phyloP scores from a whole-genome alignment of 92 coral and sea anemone genomes.

The Porites rus region DNA sequence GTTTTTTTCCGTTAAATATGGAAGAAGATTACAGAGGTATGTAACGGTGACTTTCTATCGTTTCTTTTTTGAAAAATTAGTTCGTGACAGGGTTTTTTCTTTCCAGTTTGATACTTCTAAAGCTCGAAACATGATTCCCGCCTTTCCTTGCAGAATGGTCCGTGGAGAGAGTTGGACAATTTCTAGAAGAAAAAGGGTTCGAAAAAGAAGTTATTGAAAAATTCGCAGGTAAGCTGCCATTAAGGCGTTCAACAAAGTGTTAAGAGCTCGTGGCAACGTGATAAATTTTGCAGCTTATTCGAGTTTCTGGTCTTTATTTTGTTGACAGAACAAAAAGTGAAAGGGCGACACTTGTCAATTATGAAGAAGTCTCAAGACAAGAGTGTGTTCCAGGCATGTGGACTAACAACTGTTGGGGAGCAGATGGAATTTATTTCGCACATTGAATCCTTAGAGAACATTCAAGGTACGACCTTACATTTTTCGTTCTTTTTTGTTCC shows the following conservation, averaged over 20 bases:
- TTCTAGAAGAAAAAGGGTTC: conserved; percentile 4
- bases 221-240: conserved; percentile 10
- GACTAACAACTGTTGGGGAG: conserved; percentile 9
- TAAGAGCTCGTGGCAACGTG: conserved; percentile 13
- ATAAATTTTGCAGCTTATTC: conserved; percentile 10
- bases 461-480: conserved; percentile 20
- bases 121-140: conserved; percentile 20
- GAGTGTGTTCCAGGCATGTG: neutral
- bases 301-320: conserved; percentile 18
- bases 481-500: conserved; percentile 5
- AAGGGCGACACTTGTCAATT: conserved; percentile 16
- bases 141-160: conserved; percentile 25
- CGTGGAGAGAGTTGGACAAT: conserved; percentile 6
- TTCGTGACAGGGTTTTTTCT: neutral
- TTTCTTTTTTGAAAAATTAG: conserved; percentile 4
- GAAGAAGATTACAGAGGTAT: conserved; percentile 20
- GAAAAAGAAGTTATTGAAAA: conserved; percentile 6
- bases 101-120: conserved; percentile 9
- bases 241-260: neutral
- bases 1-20: neutral
- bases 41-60: conserved; percentile 7
- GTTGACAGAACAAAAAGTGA: conserved; percentile 7
- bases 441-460: conserved; percentile 17
- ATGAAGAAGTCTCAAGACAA: conserved; percentile 11
- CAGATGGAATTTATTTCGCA: conserved; percentile 13